Base-by-base conservation (phyloP, 1,140 invertebrate species). In the Philopotamus ludificatus region DNA sequence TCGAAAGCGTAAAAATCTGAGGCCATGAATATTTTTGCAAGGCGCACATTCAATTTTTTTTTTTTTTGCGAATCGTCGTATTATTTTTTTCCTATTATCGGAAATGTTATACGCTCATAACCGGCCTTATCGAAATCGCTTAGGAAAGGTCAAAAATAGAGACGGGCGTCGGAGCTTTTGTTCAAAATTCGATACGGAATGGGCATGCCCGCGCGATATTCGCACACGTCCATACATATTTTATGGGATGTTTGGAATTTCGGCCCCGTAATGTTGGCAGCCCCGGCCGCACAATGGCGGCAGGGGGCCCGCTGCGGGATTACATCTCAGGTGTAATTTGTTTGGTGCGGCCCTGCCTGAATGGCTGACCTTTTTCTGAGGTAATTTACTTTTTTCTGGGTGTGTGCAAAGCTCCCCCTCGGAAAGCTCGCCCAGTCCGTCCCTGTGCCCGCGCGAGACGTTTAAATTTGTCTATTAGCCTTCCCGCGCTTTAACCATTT, bases 161-260 rank as follows among this genome's bases (percentile, higher is more conserved):
- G 18, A 15, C 25, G 23, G 23, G 20, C 22, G 21, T 12, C n/a
- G n/a, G 12, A 39, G 25, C 44, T 26, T 47, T 60, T 60, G 42
- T 47, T 60, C 47, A 42, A 39, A 47, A 39, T 60, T 57, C 47
- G 61, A 66, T 66, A 62, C 58, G 42, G 45, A 61, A 34, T 7
- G 41, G 65, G 58, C 58, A 47, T 47, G 47, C 55, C 57, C 58
- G 34, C 65, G 50, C 50, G 41, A 49, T 47, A 60, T 60, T 23
- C 28, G 28, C 41, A 53, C 50, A 39, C 63, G 57, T 60, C 44
- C 58, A 28, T 66, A 66, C 65, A 66, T 66, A 66, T 62, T 66
- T 66, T 61, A 66, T 55, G 58, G 63, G 53, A 60, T 60, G 57
- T 60, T 60, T 60, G 57, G 57, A 55, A 54, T 64, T 60, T 60